Evolutionary conservation across 2,888 invertebrate genomes (phyloP), one percentile per base, ranked within the genome.

Genomic region (Aleiodes leptofemur): DNA sequence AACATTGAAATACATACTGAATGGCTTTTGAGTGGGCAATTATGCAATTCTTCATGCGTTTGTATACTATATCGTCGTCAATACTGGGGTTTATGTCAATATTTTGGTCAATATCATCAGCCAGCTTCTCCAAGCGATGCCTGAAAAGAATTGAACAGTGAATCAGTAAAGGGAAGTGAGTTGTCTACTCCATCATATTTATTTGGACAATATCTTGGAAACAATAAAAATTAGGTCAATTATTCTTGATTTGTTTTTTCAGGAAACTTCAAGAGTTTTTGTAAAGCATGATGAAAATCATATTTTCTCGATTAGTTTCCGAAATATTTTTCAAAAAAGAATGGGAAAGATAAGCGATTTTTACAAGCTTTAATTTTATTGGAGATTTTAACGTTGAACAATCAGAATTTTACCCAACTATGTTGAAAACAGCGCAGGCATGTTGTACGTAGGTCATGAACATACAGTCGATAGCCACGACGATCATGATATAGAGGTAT

Each of bases 41-140:
- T 2, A 83, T 79, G 11, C 83, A 83, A 6, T 78, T 59, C 23
- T 72, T 80, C n/a, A 78, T 69, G n/a, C 78, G 76, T 69, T 50
- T 68, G 31, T 82, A 83, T 23, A 79, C 56, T 43, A 64, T 59
- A 69, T 83, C 83, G 2, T 79, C 68, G 4, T 16, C 14, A 43
- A 78, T 76, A 4, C 51, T 51, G 0, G 79, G 77, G 76, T 79
- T 31, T 0, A 82, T 43, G 6, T 84, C 66, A 16, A 83, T 57
- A 1, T 80, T 59, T 51, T 81, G 50, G 3, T 38, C 59, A 29
- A 77, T 73, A 6, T 16, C 73, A 0, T 81, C 82, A n/a, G 82
- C 75, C 34, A 84, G 69, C 43, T 74, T 70, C 55, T 79, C 79
- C 69, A 85, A 59, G 3, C 82, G 83, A 70, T 80, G 69, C 72